Evolutionary conservation across 1,140 invertebrate genomes (phyloP).

Genomic region (Polypedilum pembai): DNA sequence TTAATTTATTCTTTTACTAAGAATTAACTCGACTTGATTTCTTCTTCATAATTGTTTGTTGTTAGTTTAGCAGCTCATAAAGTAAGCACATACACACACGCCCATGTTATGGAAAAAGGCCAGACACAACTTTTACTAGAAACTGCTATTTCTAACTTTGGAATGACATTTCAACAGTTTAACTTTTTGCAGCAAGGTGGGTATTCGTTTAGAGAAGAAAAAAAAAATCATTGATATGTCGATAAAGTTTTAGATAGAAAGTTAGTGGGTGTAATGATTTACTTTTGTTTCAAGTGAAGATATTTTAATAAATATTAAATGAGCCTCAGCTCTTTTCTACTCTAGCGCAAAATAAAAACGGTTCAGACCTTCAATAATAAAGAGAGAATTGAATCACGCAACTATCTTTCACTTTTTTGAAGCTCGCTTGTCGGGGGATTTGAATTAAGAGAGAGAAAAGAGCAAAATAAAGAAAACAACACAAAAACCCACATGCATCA

Average conservation of each 20-base stretch:
- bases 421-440: neutral
- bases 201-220: too few species aligned
- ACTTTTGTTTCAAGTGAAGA: too few species aligned
- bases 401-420: neutral
- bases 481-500: conserved; percentile 3
- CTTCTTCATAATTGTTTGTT: neutral
- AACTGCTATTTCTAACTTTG: neutral
- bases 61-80: conserved; percentile 17
- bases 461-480: neutral
- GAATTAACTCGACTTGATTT: neutral
- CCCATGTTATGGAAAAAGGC: neutral
- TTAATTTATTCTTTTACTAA: neutral
- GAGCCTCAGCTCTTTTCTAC: too few species aligned
- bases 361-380: conserved; percentile 5
- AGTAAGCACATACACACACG: neutral
- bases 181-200: neutral
- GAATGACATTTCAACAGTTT: neutral
- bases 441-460: neutral
- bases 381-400: conserved; percentile 16
- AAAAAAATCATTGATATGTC: too few species aligned
- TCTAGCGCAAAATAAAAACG: neutral
- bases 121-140: neutral
- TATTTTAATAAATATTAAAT: too few species aligned
- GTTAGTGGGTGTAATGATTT: too few species aligned
- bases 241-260: too few species aligned